Base-by-base conservation (phyloP, 2,113 vertebrate genomes). In the Uria lomvia region DNA sequence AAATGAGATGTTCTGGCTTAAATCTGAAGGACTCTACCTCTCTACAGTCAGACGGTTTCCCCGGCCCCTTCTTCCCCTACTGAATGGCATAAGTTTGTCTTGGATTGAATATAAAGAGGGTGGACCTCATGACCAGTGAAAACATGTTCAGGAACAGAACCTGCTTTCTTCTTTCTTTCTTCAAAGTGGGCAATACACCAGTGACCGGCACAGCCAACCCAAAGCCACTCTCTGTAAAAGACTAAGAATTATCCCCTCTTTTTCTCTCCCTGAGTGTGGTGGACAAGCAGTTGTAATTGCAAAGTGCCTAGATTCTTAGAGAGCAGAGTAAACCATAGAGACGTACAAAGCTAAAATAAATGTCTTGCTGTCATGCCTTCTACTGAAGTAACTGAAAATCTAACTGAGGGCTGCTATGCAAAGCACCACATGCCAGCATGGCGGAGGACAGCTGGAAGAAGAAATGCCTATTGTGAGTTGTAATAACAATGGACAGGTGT, bases 401-500 rank as follows among this genome's bases (percentile, higher is more conserved):
- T 55, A 27, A 68, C 47, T 23, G 14, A 59, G 32, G 16, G 45
- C 19, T 91, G 11, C 56, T 81, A 9, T 5, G 29, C n/a, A 65
- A 65, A 82, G 22, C 19, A 88, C 3, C 17, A 38, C 52, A 53
- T n/a, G 40, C 30, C 60, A 65, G 52, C 6, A 17, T 23, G 38
- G 65, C 76, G 38, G 62, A 72, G 80, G 73, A 82, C 76, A 95
- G 77, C 73, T 97, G 94, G 56, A 94, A 95, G 45, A 89, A 95
- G 29, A 86, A 92, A 87, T 47, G 34, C n/a, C 11, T 52, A 30
- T 70, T 91, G 65, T 91, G 91, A 92, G 65, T 70, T 71, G n/a
- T 73, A 95, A 85, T 76, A 95, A 84, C 88, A 89, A 91, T 36
- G 91, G 84, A 50, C 95, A 97, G 83, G 91, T 91, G 91, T 79